A percentile compares a stretch with the other conserved stretches of the same genome.
phyloP scores from a whole-genome alignment of 2,888 invertebrate genomes.

The Agonopterix subpropinquella region DNA sequence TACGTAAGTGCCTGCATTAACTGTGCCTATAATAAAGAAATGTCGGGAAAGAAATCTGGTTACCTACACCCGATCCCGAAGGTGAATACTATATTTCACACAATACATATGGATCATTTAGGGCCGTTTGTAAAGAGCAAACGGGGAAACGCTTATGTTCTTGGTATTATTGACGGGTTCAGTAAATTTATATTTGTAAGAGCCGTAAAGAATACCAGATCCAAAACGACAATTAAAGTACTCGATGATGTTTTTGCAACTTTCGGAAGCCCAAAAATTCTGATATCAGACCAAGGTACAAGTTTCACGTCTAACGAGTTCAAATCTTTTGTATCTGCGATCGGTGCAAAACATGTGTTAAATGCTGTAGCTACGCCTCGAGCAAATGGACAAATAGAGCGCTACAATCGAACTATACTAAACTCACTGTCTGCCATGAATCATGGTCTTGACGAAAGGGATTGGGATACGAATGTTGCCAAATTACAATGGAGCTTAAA shows the following conservation, averaged over 20 bases:
- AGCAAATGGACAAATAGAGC: slow-evolving; percentile 25
- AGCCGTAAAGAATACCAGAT: slow-evolving; percentile 11
- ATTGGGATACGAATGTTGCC: slow-evolving; percentile 5
- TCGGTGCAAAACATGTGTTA: slow-evolving; percentile 12
- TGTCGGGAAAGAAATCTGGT: slow-evolving; percentile 20
- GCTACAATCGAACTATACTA: slow-evolving; percentile 5
- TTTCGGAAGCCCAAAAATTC: background rate
- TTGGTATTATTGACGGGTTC: slow-evolving; percentile 39
- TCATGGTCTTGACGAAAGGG: background rate
- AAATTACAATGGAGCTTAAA: slow-evolving; percentile 9
- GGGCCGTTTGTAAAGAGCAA: slow-evolving; percentile 37
- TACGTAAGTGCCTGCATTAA: slow-evolving; percentile 41
- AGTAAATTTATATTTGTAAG: slow-evolving; percentile 34
- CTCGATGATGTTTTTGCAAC: background rate
- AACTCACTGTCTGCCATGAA: background rate
- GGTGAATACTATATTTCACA: slow-evolving; percentile 34
- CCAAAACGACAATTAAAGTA: background rate
- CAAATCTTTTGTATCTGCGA: background rate
- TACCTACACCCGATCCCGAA: slow-evolving; percentile 39
- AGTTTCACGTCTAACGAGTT: background rate
- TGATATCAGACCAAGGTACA: background rate
- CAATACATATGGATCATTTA: slow-evolving; percentile 44
- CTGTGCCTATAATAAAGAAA: slow-evolving; percentile 34
- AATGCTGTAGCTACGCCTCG: slow-evolving; percentile 19
- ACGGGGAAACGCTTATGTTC: slow-evolving; percentile 25